Conservation (phyloP, 2,797 vertebrate species). For the Acrossocheilus wenchowensis region DNA sequence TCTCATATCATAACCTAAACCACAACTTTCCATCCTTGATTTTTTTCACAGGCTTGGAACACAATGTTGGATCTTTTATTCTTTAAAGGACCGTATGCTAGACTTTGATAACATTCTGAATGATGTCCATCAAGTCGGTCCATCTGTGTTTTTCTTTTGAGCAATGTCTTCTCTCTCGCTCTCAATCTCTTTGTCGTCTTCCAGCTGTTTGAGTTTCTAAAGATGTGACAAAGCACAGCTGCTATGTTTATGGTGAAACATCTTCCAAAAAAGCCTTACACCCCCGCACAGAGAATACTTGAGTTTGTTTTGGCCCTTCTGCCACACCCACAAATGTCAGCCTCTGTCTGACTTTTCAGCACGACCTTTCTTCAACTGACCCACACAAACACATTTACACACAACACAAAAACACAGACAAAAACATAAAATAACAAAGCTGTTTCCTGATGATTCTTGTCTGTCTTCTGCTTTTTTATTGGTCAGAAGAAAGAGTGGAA, state of each 20-base stretch:
- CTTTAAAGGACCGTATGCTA: neutral
- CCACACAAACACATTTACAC: neutral
- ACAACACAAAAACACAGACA: neutral
- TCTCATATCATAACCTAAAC: neutral
- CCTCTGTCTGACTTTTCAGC: constrained; percentile 15
- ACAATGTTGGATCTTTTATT: neutral
- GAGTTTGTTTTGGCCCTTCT: neutral
- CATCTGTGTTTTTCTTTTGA: neutral
- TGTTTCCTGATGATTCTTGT: constrained; percentile 23
- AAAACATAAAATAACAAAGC: neutral
- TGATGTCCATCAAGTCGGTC: neutral
- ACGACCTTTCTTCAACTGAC: constrained; percentile 8
- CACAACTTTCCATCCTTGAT: neutral
- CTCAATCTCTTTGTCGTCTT: neutral
- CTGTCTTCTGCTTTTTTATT: neutral
- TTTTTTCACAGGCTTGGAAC: neutral
- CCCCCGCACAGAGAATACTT: neutral
- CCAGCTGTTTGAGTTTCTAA: constrained; percentile 41
- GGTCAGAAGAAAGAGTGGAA: neutral
- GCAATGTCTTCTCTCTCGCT: neutral
- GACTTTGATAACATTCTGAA: neutral
- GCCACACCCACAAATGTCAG: neutral
- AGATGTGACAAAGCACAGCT: constrained; percentile 50
- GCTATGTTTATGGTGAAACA: constrained; percentile 41
- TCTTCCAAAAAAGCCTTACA: neutral